phyloP scores from a whole-genome alignment of 2,797 vertebrate species.

The Betta splendens region DNA sequence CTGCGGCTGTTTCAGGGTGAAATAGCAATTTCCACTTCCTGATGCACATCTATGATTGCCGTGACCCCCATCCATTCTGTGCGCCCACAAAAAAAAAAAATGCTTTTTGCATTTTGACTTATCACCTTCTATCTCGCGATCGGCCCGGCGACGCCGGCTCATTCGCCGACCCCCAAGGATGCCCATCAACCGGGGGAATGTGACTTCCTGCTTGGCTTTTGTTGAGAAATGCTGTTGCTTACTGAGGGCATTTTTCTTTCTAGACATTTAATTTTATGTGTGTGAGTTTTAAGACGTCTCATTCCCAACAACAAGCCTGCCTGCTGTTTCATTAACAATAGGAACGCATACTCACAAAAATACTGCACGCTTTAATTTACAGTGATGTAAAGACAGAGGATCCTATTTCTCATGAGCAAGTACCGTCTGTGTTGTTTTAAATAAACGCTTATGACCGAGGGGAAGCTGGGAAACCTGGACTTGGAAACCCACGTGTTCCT shows the following conservation, averaged over 20 bases:
- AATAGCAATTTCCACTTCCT: constrained; percentile 57
- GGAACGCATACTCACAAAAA: no score
- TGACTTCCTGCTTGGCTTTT: background rate
- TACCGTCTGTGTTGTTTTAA: no score
- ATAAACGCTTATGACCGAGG: background rate
- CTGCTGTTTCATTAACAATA: background rate
- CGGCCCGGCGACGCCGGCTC: constrained; percentile 19
- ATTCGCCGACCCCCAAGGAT: constrained; percentile 17
- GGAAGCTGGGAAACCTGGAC: no score
- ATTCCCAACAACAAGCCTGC: background rate
- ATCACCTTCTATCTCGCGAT: constrained; percentile 31
- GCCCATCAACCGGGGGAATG: constrained; percentile 15
- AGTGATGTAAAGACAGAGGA: background rate
- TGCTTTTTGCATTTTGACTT: constrained; percentile 48
- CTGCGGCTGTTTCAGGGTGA: constrained; percentile 39
- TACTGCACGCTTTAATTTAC: background rate
- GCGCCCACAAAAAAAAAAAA: constrained; percentile 12
- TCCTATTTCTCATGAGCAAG: background rate
- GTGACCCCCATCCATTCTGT: constrained; percentile 29
- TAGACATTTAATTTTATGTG: constrained; percentile 9
- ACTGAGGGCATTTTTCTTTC: background rate
- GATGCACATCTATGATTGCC: constrained; percentile 52
- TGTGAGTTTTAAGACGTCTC: background rate
- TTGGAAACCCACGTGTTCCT: background rate
- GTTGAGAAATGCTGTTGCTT: background rate